Base-by-base conservation (phyloP, 2,888 invertebrate species). In the Diachrysia chrysitis region DNA sequence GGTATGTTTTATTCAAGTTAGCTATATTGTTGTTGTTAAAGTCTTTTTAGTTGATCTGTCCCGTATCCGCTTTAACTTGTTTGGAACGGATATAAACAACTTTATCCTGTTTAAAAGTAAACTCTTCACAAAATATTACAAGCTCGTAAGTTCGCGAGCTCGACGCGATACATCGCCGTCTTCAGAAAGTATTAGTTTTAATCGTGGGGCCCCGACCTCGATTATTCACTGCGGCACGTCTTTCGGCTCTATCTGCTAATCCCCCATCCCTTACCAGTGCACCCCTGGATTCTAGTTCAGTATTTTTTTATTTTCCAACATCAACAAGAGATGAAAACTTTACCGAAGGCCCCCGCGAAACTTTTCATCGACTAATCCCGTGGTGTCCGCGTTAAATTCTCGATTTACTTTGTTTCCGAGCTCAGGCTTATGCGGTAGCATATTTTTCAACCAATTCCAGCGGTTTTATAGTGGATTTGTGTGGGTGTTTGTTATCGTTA, bases 301-400 rank as follows among this genome's bases (percentile, higher is more conserved):
- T 74, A 63, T 86, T 87, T 88, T 88, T 90, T 89, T 90, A 85
- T 89, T 90, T 88, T 88, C 85, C 86, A 86, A 88, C 91, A 90
- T 91, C 90, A 92, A 91, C 91, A 91, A 89, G 90, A 92, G 93
- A 91, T 92, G 93, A 90, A 91, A 94, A 94, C 92, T 94, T 92
- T 78, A 70, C 75, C 87, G 76, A 81, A 79, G 87, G 73, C 83
- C 85, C 82, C 79, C 81, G 83, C 78, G 84, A 91, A 87, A 93
- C 88, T 93, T 94, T 89, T 88, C 91, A 88, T 85, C 86, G 86
- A 87, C 91, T 94, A 95, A 95, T 94, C 94, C 93, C 86, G 84
- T 82, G 84, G 89, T 87, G 86, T 87, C 86, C 85, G 87, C 89
- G 90, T 89, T 92, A 93, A 93, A 94, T 92, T 93, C 93, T 82